phyloP scores from a whole-genome alignment of 2,797 vertebrate genomes.

The Hemibagrus guttatus region DNA sequence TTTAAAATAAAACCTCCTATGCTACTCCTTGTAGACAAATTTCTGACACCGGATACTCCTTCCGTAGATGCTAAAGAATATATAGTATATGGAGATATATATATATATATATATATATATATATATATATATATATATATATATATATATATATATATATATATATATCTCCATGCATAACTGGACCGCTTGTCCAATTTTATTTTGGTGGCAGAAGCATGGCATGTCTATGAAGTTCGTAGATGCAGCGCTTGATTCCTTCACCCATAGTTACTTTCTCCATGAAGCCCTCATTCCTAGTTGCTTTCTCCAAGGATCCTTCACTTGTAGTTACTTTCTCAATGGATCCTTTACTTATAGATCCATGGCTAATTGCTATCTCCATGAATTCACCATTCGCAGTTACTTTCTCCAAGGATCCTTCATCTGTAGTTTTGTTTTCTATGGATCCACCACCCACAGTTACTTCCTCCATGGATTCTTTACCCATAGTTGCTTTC shows the following conservation, averaged over 20 bases:
- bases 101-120: too few relatives aligned
- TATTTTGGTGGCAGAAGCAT: conserved; percentile 4
- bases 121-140: too few relatives aligned
- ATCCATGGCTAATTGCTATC: not conserved
- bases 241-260: not conserved
- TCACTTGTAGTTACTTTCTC: not conserved
- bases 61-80: not conserved
- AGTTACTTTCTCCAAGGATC: not conserved
- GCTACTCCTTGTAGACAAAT: not conserved
- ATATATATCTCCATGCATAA: not conserved
- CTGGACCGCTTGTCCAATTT: not conserved
- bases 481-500: not conserved
- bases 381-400: not conserved
- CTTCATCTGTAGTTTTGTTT: not conserved
- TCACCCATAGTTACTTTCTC: not conserved
- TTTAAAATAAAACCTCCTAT: too few relatives aligned
- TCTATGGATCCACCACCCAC: not conserved
- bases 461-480: not conserved
- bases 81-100: too few relatives aligned
- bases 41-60: not conserved
- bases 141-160: too few relatives aligned
- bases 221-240: not conserved
- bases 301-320: not conserved
- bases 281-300: not conserved
- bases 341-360: not conserved